Percentiles rank a stretch among this genome's conserved stretches.
Conservation (phyloP, 2,888 invertebrate genomes). For the Tinea semifulvella region DNA sequence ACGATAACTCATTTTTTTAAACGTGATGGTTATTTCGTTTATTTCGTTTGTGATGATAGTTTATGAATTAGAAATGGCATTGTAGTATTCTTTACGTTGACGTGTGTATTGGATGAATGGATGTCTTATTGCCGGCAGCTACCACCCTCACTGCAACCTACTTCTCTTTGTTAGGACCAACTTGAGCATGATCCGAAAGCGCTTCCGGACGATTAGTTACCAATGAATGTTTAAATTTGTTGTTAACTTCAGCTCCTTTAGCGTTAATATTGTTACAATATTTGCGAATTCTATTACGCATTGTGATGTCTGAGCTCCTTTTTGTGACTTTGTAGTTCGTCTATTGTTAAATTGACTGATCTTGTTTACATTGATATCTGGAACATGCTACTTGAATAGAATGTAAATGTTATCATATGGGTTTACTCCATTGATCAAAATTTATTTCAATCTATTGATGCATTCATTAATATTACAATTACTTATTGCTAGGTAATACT, state of each 20-base stretch:
- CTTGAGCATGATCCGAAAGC: slow-evolving; percentile 54
- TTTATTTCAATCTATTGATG: not conserved
- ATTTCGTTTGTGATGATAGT: no score
- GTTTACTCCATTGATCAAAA: slow-evolving; percentile 6
- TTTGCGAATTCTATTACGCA: slow-evolving; percentile 64
- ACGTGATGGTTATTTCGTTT: no score
- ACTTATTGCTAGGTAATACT: no score
- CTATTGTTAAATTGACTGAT: slow-evolving; percentile 49
- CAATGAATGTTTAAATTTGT: slow-evolving; percentile 62
- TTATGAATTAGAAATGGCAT: no score
- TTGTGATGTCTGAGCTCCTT: slow-evolving; percentile 39
- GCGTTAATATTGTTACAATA: slow-evolving; percentile 63
- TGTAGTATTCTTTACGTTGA: not conserved
- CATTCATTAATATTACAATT: no score
- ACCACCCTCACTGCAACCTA: slow-evolving; percentile 47
- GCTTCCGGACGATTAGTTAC: slow-evolving; percentile 59
- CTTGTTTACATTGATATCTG: slow-evolving; percentile 29
- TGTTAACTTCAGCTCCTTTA: slow-evolving; percentile 62
- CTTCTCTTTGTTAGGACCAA: slow-evolving; percentile 35
- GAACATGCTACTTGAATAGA: slow-evolving; percentile 11
- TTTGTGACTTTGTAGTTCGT: slow-evolving; percentile 40
- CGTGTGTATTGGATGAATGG: not conserved
- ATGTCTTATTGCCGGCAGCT: slow-evolving; percentile 6
- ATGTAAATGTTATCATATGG: slow-evolving; percentile 7
- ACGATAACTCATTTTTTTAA: no score